Conservation (phyloP, 2,888 invertebrate genomes). For the Physocephala rufipes region DNA sequence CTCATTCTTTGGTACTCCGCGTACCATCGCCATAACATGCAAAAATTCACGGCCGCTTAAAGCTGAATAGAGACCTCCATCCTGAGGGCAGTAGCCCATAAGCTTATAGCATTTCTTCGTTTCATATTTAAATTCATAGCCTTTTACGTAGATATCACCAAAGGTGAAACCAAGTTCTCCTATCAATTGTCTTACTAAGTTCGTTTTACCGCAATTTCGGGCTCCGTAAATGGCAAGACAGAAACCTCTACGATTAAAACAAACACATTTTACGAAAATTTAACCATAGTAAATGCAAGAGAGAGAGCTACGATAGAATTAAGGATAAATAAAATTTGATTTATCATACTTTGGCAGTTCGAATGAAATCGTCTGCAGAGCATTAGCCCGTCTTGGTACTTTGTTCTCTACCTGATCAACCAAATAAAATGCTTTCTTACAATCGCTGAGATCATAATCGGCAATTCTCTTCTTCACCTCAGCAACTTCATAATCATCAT, state of each 20-base stretch:
- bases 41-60: slow-evolving; percentile 76
- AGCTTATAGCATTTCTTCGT: slow-evolving; percentile 69
- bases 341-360: slow-evolving; percentile 43
- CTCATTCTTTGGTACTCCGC: slow-evolving; percentile 67
- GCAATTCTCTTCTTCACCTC: slow-evolving; percentile 68
- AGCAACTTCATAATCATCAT: slow-evolving; percentile 69
- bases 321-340: no score
- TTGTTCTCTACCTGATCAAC: slow-evolving; percentile 57
- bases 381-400: slow-evolving; percentile 46
- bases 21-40: slow-evolving; percentile 71
- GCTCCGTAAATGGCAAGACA: slow-evolving; percentile 83
- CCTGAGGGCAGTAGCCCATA: slow-evolving; percentile 75
- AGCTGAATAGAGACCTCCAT: slow-evolving; percentile 73
- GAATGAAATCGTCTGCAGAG: slow-evolving; percentile 55
- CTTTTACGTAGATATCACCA: slow-evolving; percentile 76
- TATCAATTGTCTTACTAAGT: slow-evolving; percentile 85
- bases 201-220: slow-evolving; percentile 84
- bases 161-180: slow-evolving; percentile 77
- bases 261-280: no score
- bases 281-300: no score
- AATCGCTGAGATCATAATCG: slow-evolving; percentile 60
- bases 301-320: background rate
- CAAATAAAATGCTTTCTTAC: slow-evolving; percentile 67
- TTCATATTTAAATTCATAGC: slow-evolving; percentile 68
- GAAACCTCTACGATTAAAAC: slow-evolving; percentile 65